Base-by-base conservation (phyloP, 2,113 vertebrate species). In the Callithrix jacchus region DNA sequence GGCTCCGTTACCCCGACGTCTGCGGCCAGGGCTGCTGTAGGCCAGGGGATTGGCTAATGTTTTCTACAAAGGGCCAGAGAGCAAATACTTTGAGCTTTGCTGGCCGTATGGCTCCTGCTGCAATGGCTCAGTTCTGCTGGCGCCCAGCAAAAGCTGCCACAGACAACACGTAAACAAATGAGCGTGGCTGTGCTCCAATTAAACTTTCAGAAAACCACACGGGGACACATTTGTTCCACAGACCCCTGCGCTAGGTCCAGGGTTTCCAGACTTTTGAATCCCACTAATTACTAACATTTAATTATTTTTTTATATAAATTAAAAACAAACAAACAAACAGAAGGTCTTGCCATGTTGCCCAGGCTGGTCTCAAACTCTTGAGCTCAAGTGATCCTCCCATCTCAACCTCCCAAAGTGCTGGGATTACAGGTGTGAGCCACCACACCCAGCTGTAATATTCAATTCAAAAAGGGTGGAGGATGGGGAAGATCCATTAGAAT, bases 151-250 rank as follows among this genome's bases (percentile, higher is more conserved):
- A 77, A 23, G 61, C 58, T 1, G 37, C 37, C 6, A 47, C 71
- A 17, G 45, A 56, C 2, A 0, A 18, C 0, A 4, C 1, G 16
- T 23, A 21, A 77, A 52, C 25, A 20, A 23, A 35, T 0, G 17
- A 4, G 2, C 0, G 16, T 6, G 40, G 74, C 70, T 2, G 0
- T 0, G 47, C 14, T 56, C 87, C 87, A 79, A 17, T 2, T 16
- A 10, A 56, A 85, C 17, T 64, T 32, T 37, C 1, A 21, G 3
- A 70, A 82, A 74, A n/a, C 70, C 76, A 89, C 56, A 16, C 6
- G 0, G 37, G 52, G 70, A 30, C 1, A 25, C 35, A 35, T n/a
- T 4, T 8, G 54, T 71, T 42, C 47, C 30, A 3, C 8, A 1
- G 37, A 42, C 27, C 68, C 25, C 87, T 5, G 56, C 37, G 10